These are phyloP conservation scores for Hypena proboscidalis DNA, from an alignment of 2,888 invertebrate genomes.

Conservation along the genomic window DNA sequence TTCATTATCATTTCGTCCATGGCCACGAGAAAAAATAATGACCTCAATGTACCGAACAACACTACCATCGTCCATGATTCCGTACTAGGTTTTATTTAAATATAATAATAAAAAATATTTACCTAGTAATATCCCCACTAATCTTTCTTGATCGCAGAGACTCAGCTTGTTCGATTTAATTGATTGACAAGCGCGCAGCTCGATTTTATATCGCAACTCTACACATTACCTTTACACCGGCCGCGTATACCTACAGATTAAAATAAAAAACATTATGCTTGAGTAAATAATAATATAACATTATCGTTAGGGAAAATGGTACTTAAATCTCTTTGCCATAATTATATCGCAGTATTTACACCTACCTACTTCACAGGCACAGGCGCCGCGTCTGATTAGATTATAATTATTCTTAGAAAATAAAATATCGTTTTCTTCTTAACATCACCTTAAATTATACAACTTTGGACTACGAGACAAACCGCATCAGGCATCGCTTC, in stretches of 20 bases:
- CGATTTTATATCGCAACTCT: conserved; percentile 75
- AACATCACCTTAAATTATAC: no score
- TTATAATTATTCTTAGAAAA: no score
- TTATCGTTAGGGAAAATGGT: conserved; percentile 29
- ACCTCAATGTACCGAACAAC: no score
- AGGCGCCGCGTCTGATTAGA: no score
- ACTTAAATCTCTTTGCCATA: background rate
- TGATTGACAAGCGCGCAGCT: conserved; percentile 82
- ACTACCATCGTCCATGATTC: no score
- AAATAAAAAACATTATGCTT: conserved; percentile 31
- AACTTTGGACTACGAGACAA: no score
- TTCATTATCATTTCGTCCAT: no score
- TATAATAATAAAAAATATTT: background rate
- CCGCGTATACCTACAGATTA: conserved; percentile 45
- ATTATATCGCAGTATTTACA: background rate
- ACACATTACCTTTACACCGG: conserved; percentile 69
- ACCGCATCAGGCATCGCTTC: no score
- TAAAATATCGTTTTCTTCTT: no score
- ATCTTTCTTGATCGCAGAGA: conserved; percentile 55
- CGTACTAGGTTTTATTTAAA: no score
- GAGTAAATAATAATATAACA: conserved; percentile 38
- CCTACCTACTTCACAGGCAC: background rate
- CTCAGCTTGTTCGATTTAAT: conserved; percentile 69
- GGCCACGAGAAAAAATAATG: no score
- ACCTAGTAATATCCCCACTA: conserved; percentile 56